Conservation (phyloP, 2,113 vertebrate genomes). For the Phaetusa simplex region DNA sequence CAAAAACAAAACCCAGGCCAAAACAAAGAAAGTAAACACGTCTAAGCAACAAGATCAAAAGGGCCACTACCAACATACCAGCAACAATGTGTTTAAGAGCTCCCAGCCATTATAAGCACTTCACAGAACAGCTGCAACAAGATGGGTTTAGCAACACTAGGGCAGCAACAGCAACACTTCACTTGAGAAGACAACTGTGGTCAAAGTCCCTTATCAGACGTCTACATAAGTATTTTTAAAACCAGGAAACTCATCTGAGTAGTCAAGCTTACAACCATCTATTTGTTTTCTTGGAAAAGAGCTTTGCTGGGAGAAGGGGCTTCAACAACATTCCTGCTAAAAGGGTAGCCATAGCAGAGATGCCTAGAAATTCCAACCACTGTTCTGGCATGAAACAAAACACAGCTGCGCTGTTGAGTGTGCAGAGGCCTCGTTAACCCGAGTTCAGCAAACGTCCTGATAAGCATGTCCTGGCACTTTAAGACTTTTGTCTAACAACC, state of each 20-base stretch:
- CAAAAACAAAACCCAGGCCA: not conserved
- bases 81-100: not conserved
- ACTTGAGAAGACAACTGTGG: not conserved
- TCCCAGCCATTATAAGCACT: not conserved
- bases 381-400: not conserved
- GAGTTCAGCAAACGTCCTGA: not conserved
- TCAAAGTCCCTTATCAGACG: not conserved
- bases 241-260: fast-evolving
- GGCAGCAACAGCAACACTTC: not conserved
- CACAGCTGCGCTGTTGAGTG: fast-evolving
- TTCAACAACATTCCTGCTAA: not conserved
- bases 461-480: not conserved
- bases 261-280: not conserved
- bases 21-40: not conserved
- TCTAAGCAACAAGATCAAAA: not conserved
- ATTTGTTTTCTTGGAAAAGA: not conserved
- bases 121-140: not conserved
- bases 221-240: not conserved
- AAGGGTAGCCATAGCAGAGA: not conserved
- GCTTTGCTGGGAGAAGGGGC: not conserved
- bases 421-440: fast-evolving
- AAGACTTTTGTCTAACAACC: not conserved
- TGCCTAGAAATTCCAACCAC: not conserved
- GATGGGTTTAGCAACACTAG: not conserved
- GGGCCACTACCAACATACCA: fast-evolving